Evolutionary conservation across 2,113 vertebrate genomes (phyloP).

Genomic region (Podarcis cretensis): DNA sequence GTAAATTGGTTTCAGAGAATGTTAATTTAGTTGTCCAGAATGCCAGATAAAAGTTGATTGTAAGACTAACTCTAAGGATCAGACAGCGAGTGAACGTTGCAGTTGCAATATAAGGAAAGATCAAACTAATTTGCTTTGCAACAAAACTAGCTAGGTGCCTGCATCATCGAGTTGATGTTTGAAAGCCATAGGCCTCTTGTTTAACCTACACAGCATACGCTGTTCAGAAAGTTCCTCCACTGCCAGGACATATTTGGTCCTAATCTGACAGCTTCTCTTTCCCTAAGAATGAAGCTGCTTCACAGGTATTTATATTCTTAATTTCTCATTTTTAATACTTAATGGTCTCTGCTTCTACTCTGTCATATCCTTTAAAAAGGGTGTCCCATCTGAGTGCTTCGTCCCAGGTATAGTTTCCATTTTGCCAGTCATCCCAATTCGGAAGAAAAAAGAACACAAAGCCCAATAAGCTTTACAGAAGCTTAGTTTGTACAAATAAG

Average conservation of each 20-base stretch:
- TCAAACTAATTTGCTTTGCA: neutral
- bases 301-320: neutral
- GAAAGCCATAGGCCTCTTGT: neutral
- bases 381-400: neutral
- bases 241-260: neutral
- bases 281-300: neutral
- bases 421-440: neutral
- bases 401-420: neutral
- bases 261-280: neutral
- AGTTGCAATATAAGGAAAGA: neutral
- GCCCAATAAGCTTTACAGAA: neutral
- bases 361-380: neutral
- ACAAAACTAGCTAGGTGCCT: neutral
- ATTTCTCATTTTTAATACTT: neutral
- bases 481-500: neutral
- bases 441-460: neutral
- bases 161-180: neutral
- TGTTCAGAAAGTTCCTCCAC: constrained; percentile 5
- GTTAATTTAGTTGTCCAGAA: neutral
- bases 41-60: neutral
- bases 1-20: neutral
- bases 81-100: neutral
- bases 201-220: fast-evolving
- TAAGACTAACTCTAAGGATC: constrained; percentile 9
- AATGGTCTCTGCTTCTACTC: neutral